Evolutionary conservation across 2,797 vertebrate species (phyloP).

Genomic region (Ctenosaura bakeri): DNA sequence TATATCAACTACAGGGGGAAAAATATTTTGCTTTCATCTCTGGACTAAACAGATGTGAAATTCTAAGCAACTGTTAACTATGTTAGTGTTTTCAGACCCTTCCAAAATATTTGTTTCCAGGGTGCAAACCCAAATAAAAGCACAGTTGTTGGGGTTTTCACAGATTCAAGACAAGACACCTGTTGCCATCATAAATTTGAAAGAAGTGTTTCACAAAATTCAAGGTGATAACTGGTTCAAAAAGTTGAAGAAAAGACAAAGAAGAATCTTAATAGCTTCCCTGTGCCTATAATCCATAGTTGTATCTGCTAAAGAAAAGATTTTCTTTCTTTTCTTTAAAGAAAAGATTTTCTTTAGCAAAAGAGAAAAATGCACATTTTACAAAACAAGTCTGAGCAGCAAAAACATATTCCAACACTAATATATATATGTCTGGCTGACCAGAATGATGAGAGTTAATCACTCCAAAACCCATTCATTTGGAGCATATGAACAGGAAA

Average conservation of each 20-base stretch:
- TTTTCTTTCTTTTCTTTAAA: no score
- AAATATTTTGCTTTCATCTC: constrained; percentile 15
- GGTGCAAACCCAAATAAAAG: constrained; percentile 39
- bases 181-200: constrained; percentile 11
- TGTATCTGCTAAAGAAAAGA: constrained; percentile 14
- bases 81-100: constrained; percentile 49
- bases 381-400: constrained; percentile 51
- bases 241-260: constrained; percentile 6
- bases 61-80: accelerated
- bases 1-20: not conserved
- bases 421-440: constrained; percentile 39
- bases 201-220: constrained; percentile 17
- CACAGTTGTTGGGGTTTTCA: constrained; percentile 38
- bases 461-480: constrained; percentile 22
- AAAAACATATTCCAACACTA: constrained; percentile 48
- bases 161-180: constrained; percentile 16
- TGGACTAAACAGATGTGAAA: not conserved
- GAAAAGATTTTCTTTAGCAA: not conserved
- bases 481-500: constrained; percentile 48
- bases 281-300: not conserved
- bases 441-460: constrained; percentile 45
- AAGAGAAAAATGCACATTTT: constrained; percentile 51
- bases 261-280: constrained; percentile 36
- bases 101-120: constrained; percentile 13
- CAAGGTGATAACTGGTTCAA: constrained; percentile 32